These are phyloP conservation scores for Parus major DNA, from an alignment of 2,113 vertebrate species.

Conservation along the genomic window DNA sequence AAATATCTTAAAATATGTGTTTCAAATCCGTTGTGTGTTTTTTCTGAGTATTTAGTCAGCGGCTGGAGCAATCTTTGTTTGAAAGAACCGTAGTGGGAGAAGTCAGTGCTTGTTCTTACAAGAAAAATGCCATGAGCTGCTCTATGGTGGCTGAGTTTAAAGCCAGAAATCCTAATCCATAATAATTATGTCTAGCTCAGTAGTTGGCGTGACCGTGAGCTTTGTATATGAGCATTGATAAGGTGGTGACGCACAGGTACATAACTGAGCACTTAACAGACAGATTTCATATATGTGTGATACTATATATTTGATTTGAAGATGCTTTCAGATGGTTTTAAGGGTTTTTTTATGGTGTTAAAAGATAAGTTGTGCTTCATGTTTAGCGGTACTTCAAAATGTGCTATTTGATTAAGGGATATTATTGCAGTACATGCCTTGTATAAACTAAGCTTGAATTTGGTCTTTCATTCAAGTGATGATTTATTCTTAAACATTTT, in stretches of 20 bases:
- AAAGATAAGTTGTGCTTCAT: background rate
- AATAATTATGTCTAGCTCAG: fast-evolving
- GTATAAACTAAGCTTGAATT: background rate
- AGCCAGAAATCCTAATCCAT: background rate
- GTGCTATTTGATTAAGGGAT: background rate
- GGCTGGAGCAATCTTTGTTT: background rate
- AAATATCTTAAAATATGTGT: background rate
- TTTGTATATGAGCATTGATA: background rate
- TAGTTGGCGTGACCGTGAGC: background rate
- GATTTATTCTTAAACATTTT: background rate
- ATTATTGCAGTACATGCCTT: background rate
- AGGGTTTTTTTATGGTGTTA: background rate
- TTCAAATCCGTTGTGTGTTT: background rate
- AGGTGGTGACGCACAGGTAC: background rate
- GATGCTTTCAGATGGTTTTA: background rate
- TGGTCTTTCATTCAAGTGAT: background rate
- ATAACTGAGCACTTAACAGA: background rate
- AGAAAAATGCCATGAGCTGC: background rate
- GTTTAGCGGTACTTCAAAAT: background rate
- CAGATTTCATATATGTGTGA: background rate
- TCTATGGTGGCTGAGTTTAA: background rate
- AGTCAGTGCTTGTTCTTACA: background rate
- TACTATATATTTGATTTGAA: background rate
- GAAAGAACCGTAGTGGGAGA: background rate
- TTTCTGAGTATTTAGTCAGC: background rate